Evolutionary conservation across 2,113 vertebrate genomes (phyloP).

Genomic region (Pelmatolapia mariae): DNA sequence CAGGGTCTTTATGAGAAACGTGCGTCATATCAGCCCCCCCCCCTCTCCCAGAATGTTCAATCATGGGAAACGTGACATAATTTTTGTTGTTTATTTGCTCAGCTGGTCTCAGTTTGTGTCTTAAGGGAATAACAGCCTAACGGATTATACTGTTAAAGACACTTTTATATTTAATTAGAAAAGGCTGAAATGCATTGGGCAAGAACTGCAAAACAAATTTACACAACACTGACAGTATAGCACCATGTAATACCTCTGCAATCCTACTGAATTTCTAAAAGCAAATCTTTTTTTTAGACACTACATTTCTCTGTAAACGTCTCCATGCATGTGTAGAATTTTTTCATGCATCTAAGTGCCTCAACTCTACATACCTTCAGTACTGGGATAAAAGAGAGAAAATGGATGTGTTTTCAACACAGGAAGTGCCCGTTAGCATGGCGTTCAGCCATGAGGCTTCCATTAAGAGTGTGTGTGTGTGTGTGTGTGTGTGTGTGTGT

Average conservation of each 20-base stretch:
- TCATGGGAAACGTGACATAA: slow-evolving; percentile 26
- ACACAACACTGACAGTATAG: not conserved
- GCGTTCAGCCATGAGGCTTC: slow-evolving; percentile 14
- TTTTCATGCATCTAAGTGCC: not conserved
- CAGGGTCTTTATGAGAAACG: not conserved
- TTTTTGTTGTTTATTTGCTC: slow-evolving; percentile 47
- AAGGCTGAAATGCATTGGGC: rapidly evolving
- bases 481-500: not conserved
- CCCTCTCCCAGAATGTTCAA: not conserved
- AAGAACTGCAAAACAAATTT: not conserved
- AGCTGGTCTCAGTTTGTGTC: slow-evolving; percentile 47
- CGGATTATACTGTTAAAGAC: not conserved
- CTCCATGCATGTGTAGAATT: not conserved
- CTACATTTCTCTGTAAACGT: not conserved
- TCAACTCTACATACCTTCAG: not conserved
- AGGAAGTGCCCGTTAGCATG: not conserved
- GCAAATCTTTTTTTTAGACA: too few relatives aligned
- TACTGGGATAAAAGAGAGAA: not conserved
- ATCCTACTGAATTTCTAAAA: not conserved
- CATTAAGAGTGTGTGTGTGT: not conserved
- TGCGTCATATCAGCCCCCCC: not conserved
- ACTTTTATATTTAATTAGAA: not conserved
- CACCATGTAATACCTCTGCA: not conserved
- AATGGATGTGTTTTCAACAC: not conserved
- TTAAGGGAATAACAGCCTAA: not conserved